A percentile compares a stretch with the other conserved stretches of the same genome.
These are phyloP conservation scores for Achlya flavicornis DNA, from an alignment of 2,888 invertebrate genomes.

Conservation along the genomic window DNA sequence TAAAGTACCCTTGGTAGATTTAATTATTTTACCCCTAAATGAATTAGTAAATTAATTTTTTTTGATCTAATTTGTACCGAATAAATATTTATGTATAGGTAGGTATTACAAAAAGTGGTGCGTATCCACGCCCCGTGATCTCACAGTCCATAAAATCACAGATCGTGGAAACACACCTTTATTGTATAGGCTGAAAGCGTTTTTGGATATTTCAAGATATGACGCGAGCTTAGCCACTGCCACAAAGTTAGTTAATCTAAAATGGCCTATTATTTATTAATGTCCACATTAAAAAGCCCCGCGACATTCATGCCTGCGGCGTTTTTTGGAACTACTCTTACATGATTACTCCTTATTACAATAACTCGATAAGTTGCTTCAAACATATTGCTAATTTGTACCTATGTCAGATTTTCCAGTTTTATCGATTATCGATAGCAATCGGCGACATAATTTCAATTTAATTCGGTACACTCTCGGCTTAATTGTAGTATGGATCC, in stretches of 20 bases:
- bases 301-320: neutral
- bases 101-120: no score
- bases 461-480: conserved; percentile 30
- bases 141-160: no score
- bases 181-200: no score
- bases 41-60: no score
- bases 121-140: no score
- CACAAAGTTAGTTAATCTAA: neutral
- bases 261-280: neutral
- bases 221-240: no score
- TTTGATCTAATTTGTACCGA: no score
- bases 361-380: conserved; percentile 9
- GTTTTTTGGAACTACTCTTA: neutral
- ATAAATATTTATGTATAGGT: no score
- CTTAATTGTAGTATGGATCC: conserved; percentile 55
- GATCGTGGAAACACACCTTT: no score
- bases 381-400: neutral
- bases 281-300: neutral
- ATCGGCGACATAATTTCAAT: conserved; percentile 48
- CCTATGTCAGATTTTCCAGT: neutral
- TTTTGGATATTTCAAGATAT: no score
- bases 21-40: no score
- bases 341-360: conserved; percentile 1
- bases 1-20: no score
- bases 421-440: conserved; percentile 30